These are phyloP conservation scores for Nicator chloris DNA, from an alignment of 2,113 vertebrate species.

Conservation along the genomic window DNA sequence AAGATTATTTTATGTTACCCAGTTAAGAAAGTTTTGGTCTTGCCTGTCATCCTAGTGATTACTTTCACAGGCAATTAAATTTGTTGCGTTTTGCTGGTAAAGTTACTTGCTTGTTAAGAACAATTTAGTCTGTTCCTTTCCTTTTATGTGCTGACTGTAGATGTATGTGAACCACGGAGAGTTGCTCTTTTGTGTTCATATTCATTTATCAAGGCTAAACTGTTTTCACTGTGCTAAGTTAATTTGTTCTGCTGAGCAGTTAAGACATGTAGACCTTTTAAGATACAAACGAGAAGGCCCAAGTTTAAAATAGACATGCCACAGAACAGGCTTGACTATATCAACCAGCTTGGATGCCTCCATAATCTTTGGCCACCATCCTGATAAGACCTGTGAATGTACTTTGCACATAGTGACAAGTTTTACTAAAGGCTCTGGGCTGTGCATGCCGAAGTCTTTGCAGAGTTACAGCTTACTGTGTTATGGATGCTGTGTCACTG, in stretches of 20 bases:
- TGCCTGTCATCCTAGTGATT: not conserved
- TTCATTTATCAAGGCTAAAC: constrained; percentile 44
- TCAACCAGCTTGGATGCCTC: constrained; percentile 41
- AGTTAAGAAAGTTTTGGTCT: not conserved
- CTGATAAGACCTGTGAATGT: constrained; percentile 41
- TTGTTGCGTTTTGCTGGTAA: not conserved
- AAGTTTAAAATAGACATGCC: constrained; percentile 53
- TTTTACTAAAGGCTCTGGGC: not conserved
- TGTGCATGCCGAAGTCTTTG: not conserved
- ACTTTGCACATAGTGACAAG: not conserved
- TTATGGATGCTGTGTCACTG: not conserved
- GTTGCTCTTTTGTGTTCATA: not conserved
- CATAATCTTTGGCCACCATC: constrained; percentile 40
- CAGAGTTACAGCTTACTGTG: not conserved
- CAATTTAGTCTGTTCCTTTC: not conserved
- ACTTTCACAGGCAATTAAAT: not conserved
- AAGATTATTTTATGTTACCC: not conserved
- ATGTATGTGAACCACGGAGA: not conserved
- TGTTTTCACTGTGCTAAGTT: constrained; percentile 24
- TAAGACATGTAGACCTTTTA: constrained; percentile 19
- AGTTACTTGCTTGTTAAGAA: not conserved
- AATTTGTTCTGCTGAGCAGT: constrained; percentile 39
- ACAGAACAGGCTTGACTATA: constrained; percentile 7
- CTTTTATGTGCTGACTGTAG: not conserved
- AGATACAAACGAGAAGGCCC: constrained; percentile 49